A percentile compares a stretch with the other conserved stretches of the same genome.
These are phyloP conservation scores for Hiodon tergisus DNA, from an alignment of 2,113 vertebrate species.

Conservation along the genomic window DNA sequence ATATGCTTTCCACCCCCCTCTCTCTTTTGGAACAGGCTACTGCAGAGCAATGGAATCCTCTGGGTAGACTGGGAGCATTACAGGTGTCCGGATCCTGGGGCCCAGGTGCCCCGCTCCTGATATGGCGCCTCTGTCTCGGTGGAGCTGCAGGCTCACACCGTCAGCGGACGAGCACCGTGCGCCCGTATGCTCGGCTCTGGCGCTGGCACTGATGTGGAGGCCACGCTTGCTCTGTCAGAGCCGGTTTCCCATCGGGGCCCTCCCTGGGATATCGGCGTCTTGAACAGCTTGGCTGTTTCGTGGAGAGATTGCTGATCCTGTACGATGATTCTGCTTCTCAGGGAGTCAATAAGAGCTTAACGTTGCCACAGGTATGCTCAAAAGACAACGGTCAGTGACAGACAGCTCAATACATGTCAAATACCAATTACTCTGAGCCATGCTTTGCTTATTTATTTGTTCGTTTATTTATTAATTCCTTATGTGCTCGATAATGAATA, in stretches of 20 bases:
- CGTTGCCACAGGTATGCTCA: conserved; percentile 14
- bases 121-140: not conserved
- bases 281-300: not conserved
- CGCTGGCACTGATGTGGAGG: not conserved
- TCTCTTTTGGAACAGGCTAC: conserved; percentile 2
- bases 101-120: not conserved
- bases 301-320: not conserved
- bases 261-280: not conserved
- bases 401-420: conserved; percentile 16
- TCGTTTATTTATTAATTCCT: not conserved
- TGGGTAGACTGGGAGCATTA: no score
- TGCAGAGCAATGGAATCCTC: not conserved
- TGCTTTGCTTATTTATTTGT: conserved; percentile 7
- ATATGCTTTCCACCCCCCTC: conserved; percentile 50
- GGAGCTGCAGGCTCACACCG: no score
- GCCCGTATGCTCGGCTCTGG: no score
- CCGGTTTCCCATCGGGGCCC: not conserved
- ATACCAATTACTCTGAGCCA: not conserved
- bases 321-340: conserved; percentile 14
- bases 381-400: conserved; percentile 11
- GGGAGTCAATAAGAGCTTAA: conserved; percentile 22
- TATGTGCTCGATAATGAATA: not conserved
- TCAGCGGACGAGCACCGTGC: no score
- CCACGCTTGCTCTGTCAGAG: no score
- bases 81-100: no score